Evolutionary conservation across 2,888 invertebrate genomes (phyloP).

Genomic region (Notodonta ziczac): DNA sequence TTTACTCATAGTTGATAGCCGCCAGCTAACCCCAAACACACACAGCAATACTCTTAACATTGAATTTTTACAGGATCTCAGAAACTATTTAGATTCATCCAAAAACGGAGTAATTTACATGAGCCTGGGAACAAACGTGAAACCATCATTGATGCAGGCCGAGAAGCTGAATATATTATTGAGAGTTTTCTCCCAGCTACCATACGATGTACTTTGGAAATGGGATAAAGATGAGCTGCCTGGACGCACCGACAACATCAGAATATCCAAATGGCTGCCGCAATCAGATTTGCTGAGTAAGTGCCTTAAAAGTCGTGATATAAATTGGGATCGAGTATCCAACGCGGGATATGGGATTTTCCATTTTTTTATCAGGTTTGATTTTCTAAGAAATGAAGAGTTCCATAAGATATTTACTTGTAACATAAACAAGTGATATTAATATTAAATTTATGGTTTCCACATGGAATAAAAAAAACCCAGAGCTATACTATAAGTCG

Average conservation of each 20-base stretch:
- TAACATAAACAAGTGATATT: too few relatives aligned
- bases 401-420: too few relatives aligned
- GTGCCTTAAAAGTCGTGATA: conserved; percentile 8
- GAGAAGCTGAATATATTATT: conserved; percentile 51
- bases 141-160: conserved; percentile 52
- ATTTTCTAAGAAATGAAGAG: too few relatives aligned
- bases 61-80: conserved; percentile 49
- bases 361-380: too few relatives aligned
- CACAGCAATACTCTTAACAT: not conserved
- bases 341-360: too few relatives aligned
- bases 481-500: too few relatives aligned
- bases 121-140: conserved; percentile 70
- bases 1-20: too few relatives aligned
- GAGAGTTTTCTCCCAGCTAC: conserved; percentile 59
- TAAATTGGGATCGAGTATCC: too few relatives aligned
- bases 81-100: conserved; percentile 61
- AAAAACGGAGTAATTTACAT: conserved; percentile 69
- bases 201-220: conserved; percentile 70
- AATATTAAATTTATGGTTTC: too few relatives aligned
- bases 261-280: conserved; percentile 53
- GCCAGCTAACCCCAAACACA: too few relatives aligned
- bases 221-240: conserved; percentile 21
- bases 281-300: conserved; percentile 19
- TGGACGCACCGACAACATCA: conserved; percentile 57
- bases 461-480: too few relatives aligned